A percentile compares a stretch with the other conserved stretches of the same genome.
phyloP scores from a whole-genome alignment of 2,113 vertebrate genomes.

The Tamias sibiricus region DNA sequence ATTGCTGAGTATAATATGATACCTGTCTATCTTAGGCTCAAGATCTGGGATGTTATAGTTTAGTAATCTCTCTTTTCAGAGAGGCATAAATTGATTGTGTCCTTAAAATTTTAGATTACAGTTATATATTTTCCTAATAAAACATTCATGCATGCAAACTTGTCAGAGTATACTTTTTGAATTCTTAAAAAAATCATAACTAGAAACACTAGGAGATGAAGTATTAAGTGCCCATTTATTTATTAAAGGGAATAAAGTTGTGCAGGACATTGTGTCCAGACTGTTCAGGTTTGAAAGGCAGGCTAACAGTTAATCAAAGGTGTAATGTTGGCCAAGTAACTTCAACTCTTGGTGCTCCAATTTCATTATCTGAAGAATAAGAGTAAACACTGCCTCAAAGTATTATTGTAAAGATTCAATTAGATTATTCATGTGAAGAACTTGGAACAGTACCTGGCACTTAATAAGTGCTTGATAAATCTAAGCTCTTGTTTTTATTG shows the following conservation, averaged over 20 bases:
- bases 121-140: not conserved
- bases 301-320: not conserved
- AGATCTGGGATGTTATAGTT: not conserved
- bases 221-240: not conserved
- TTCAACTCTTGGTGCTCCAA: not conserved
- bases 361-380: conserved; percentile 7
- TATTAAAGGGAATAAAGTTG: not conserved
- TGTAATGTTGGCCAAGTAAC: not conserved
- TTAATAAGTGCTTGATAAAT: not conserved
- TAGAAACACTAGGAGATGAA: not conserved
- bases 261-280: not conserved
- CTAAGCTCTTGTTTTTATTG: not conserved
- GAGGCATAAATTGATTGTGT: not conserved
- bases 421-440: not conserved
- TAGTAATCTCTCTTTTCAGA: not conserved
- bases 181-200: not conserved
- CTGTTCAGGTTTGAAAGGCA: not conserved
- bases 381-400: not conserved
- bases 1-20: not conserved
- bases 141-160: not conserved
- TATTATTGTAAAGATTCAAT: not conserved
- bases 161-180: not conserved
- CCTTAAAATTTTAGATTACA: not conserved
- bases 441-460: not conserved
- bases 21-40: not conserved